Percentiles rank a stretch among this genome's conserved stretches.
phyloP scores from a whole-genome alignment of 2,113 vertebrate species.

The Panthera uncia region DNA sequence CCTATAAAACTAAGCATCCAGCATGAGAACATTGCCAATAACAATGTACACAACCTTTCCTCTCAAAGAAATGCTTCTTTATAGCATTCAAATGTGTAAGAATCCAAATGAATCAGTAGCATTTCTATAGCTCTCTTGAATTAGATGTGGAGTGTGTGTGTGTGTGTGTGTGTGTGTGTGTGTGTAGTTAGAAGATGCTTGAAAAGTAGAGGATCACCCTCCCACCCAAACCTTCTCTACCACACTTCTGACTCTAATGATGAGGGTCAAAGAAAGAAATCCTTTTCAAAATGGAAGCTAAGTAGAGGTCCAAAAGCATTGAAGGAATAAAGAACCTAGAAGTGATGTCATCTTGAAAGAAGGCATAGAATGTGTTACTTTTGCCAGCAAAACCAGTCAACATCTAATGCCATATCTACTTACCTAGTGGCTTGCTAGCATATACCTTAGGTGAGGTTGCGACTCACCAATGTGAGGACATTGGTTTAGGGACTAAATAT shows the following conservation, averaged over 20 bases:
- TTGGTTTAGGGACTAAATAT: background rate
- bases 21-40: background rate
- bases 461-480: background rate
- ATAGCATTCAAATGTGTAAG: background rate
- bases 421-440: background rate
- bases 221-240: background rate
- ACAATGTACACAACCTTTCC: background rate
- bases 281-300: background rate
- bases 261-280: background rate
- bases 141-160: background rate
- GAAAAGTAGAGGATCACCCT: background rate
- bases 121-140: background rate
- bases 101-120: background rate
- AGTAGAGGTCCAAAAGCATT: background rate
- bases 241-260: background rate
- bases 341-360: background rate
- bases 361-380: background rate
- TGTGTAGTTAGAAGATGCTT: background rate
- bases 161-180: background rate
- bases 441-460: background rate
- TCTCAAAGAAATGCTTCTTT: background rate
- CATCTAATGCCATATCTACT: background rate
- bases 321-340: background rate
- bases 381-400: background rate
- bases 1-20: background rate